These are phyloP conservation scores for Dipus sagitta DNA, from an alignment of 2,797 vertebrate genomes.

Conservation along the genomic window DNA sequence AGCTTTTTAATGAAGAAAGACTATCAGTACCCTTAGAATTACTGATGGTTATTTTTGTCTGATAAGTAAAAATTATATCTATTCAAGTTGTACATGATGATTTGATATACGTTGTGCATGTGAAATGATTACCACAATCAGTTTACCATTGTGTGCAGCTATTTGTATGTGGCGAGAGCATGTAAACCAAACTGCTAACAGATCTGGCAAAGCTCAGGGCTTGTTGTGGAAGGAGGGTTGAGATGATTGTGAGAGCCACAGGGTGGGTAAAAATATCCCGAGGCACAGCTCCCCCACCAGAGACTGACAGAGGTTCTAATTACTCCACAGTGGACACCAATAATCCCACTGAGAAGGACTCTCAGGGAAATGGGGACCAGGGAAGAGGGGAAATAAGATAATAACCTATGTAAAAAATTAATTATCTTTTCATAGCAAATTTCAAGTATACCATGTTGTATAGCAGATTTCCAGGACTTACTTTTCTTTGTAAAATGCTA, in stretches of 20 bases:
- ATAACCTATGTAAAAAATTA: too few relatives aligned
- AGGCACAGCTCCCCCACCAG: too few relatives aligned
- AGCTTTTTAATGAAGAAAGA: conserved; percentile 43
- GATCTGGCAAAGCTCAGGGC: too few relatives aligned
- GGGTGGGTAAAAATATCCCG: too few relatives aligned
- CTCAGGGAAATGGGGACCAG: too few relatives aligned
- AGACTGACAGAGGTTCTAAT: too few relatives aligned
- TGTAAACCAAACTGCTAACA: neutral
- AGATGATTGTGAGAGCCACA: too few relatives aligned
- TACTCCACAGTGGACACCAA: too few relatives aligned
- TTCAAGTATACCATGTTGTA: neutral
- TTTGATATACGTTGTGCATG: neutral
- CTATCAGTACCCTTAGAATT: conserved; percentile 51
- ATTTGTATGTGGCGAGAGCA: neutral
- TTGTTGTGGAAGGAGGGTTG: too few relatives aligned
- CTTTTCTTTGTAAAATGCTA: neutral
- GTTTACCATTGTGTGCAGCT: neutral
- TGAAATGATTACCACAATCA: neutral
- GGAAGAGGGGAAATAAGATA: too few relatives aligned
- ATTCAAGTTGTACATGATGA: neutral
- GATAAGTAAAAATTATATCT: neutral
- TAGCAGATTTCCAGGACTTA: neutral
- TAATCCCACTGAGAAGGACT: too few relatives aligned
- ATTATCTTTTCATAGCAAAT: neutral
- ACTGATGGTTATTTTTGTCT: neutral